Base-by-base conservation (phyloP, 2,888 invertebrate species). In the Hydrotaea cyrtoneurina region DNA sequence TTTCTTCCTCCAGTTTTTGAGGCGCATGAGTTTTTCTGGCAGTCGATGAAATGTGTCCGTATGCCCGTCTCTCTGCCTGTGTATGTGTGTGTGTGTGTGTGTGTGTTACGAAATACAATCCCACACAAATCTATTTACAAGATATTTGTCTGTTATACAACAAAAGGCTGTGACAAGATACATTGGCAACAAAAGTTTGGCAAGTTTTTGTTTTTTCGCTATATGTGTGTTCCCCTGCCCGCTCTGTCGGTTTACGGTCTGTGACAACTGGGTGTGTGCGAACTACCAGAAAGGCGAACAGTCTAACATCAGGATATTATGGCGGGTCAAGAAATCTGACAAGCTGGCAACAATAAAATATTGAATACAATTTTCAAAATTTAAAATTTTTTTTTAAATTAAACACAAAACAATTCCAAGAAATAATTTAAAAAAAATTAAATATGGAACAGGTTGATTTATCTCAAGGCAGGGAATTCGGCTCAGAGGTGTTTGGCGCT, bases 111-210 rank as follows among this genome's bases (percentile, higher is more conserved):
- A 50, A 72, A 57, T 72, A 64, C 66, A 64, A 76, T 64, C 69
- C 69, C 17, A 69, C 69, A 69, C 69, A 46, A 69, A 69, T 43
- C 43, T 69, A 69, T 69, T 69, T 46, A 43, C 69, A 43, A 69
- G 69, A 43, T 23, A 23, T 46, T 43, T 69, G 69, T 69, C 69
- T 69, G 46, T 21, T 46, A 15, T 66, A 46, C 19, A 62, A 46
- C 69, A 69, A 69, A 69, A 46, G 21, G 43, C 46, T 43, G 21
- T 69, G 69, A 69, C 69, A 69, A 46, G 69, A 23, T 15, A 46
- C 46, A 46, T 69, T 43, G 69, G 26, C 23, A 69, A 21, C 46
- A 23, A 69, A 39, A 69, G 69, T 69, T 39, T 66, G 19, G 39
- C 39, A 36, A 31, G 31, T n/a, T 11, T 62, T n/a, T 31, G 31